Base-by-base conservation (phyloP, 2,797 vertebrate genomes). In the Pogoniulus pusillus region DNA sequence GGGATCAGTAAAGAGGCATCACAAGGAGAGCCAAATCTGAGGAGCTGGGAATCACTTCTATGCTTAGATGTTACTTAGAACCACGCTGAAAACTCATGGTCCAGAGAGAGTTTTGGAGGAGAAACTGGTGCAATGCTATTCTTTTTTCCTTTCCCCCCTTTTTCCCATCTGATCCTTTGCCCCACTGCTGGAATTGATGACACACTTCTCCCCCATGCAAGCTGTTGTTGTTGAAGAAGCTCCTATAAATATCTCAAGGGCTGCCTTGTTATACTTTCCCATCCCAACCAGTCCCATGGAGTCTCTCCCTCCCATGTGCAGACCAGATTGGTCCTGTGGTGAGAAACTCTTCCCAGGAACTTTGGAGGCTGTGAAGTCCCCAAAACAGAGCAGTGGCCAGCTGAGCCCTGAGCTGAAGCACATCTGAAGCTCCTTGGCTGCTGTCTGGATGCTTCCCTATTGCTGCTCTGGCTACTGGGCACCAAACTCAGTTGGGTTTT, bases 251-350 rank as follows among this genome's bases (percentile, higher is more conserved):
- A 49, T 6, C 19, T 43, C 16, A 6, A 2, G 23, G 60, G 24
- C 68, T 2, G 0, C 1, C 16, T 45, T 68, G 45, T 53, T 34
- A 5, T 68, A 18, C 10, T 16, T 20, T 45, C 3, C 45, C 8
- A 1, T 11, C 32, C 29, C 1, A 0, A 3, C 14, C 29, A n/a
- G 55, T 34, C 30, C 85, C 3, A 0, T 1, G 6, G 30, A 7
- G 39, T 30, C 63, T 20, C 53, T 79, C 43, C 23, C 47, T 24
- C 64, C 82, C 84, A 24, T 16, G 27, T 83, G 80, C 43, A 24
- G 60, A 53, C 45, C 63, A 54, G 87, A 60, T 45, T 39, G 71
- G 35, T 35, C 10, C 63, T 66, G 41, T 5, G 49, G 43, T 8
- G 71, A 84, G 74, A 41, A 86, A 26, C 1, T 4, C 4, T 62